Evolutionary conservation across 2,888 invertebrate species (phyloP), one percentile per base, ranked within the genome.

Genomic region (Icerya purchasi): DNA sequence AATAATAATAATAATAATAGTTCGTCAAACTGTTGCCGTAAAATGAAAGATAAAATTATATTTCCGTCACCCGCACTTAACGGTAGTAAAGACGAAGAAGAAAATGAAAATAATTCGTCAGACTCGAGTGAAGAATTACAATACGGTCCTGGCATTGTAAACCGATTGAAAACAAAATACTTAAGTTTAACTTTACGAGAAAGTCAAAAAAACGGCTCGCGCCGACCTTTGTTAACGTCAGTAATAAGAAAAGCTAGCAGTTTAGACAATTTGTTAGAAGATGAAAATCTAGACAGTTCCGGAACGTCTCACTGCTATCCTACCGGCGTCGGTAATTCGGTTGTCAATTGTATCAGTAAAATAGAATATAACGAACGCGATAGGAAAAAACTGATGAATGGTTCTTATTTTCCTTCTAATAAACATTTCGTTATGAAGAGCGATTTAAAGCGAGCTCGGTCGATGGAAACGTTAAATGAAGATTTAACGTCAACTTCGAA

Each of bases 111-210:
- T 53, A 49, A 22, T 18, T 63, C n/a, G n/a, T 76, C 76, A 60
- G 79, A 80, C 69, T 77, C 78, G 58, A 77, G 78, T 65, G 88
- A 88, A 72, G 90, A 90, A 70, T 75, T 90, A 61, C 83, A 84
- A 69, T 90, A 91, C 75, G 91, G 91, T 1, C 91, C 91, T 57
- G 90, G 91, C 61, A 90, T 91, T 69, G 91, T 91, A 50, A 87
- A 86, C 69, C 84, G 84, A 67, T 77, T 91, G 65, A 83, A 86
- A 70, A 86, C 86, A 69, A 83, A 87, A 69, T 91, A 90, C 71
- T 77, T 91, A 64, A 87, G 85, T 71, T 77, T 90, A 65, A 86
- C 90, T 10, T 73, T 89, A 63, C 77, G 88, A n/a, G 85, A 86
- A 67, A 79, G 80, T 52, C 79, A 78, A 66, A 73, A 71, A 65